Evolutionary conservation across 1,140 invertebrate species (phyloP).

Genomic region (Drosophila albomicans): DNA sequence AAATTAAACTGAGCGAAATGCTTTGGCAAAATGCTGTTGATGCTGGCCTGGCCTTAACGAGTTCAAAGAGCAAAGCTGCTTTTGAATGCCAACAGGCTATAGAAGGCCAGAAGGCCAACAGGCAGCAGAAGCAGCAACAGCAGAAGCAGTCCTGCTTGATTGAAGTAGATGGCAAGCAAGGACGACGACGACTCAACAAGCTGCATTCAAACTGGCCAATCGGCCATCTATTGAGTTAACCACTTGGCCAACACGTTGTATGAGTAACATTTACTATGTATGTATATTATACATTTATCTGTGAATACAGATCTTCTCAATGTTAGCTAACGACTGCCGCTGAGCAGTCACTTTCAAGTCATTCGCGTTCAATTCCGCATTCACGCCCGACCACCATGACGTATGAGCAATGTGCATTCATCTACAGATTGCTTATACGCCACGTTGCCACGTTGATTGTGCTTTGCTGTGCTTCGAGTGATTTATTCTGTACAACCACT

Average conservation of each 20-base stretch:
- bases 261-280: constrained; percentile 3
- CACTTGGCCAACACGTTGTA: constrained; percentile 16
- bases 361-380: constrained; percentile 8
- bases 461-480: constrained; percentile 1
- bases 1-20: constrained; percentile 63
- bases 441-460: constrained; percentile 40
- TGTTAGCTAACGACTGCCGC: background rate
- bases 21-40: constrained; percentile 29
- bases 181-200: constrained; percentile 6
- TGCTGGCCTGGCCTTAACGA: constrained; percentile 34
- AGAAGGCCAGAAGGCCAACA: background rate
- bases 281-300: background rate
- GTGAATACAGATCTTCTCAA: background rate
- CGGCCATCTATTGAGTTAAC: constrained; percentile 10
- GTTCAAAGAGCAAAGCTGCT: constrained; percentile 49
- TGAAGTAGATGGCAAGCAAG: constrained; percentile 11
- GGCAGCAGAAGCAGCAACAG: no score
- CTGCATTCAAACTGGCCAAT: constrained; percentile 25
- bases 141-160: constrained; percentile 3
- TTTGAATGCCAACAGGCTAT: constrained; percentile 7
- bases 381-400: constrained; percentile 39
- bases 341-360: constrained; percentile 1
- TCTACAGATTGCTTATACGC: constrained; percentile 66
- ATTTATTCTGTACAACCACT: constrained; percentile 17
- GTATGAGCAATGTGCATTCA: constrained; percentile 66